Percentiles rank a stretch among this genome's conserved stretches.
Evolutionary conservation across 2,797 vertebrate species (phyloP).

Genomic region (Eleutherodactylus coqui): DNA sequence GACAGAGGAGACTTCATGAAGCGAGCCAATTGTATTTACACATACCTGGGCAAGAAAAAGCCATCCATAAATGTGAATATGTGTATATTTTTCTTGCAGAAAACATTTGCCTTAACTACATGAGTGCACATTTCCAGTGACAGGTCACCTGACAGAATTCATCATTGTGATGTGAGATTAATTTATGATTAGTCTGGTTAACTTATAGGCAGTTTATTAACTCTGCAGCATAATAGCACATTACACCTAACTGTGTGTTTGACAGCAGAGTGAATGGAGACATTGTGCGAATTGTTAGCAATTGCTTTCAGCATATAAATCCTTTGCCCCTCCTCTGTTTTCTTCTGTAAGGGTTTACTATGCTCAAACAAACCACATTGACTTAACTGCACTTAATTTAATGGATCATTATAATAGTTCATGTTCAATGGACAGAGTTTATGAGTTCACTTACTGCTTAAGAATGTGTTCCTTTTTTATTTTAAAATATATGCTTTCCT

Average conservation of each 20-base stretch:
- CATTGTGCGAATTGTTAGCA: slow-evolving; percentile 62
- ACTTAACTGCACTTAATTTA: slow-evolving; percentile 63
- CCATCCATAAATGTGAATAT: slow-evolving; percentile 54
- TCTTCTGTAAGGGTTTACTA: slow-evolving; percentile 62
- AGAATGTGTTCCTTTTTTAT: slow-evolving; percentile 61
- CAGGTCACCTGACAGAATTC: slow-evolving; percentile 68
- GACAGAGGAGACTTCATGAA: slow-evolving; percentile 69
- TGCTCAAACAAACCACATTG: slow-evolving; percentile 55
- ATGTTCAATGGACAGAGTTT: slow-evolving; percentile 53
- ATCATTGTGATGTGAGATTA: slow-evolving; percentile 62
- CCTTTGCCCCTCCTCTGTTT: slow-evolving; percentile 59
- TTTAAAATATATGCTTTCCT: slow-evolving; percentile 46
- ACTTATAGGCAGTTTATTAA: slow-evolving; percentile 61
- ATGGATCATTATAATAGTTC: slow-evolving; percentile 55
- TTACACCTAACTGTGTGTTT: slow-evolving; percentile 47
- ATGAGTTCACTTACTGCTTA: slow-evolving; percentile 39
- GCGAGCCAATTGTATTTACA: slow-evolving; percentile 58
- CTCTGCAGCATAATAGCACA: slow-evolving; percentile 62
- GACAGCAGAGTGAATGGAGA: slow-evolving; percentile 60
- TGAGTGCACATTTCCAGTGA: slow-evolving; percentile 62
- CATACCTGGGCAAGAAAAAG: slow-evolving; percentile 63
- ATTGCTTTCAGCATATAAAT: slow-evolving; percentile 59
- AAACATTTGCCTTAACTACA: slow-evolving; percentile 65
- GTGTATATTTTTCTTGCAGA: slow-evolving; percentile 66
- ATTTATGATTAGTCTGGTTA: slow-evolving; percentile 62